Base-by-base conservation (phyloP, 2,888 invertebrate genomes). In the Tanypteryx hageni region DNA sequence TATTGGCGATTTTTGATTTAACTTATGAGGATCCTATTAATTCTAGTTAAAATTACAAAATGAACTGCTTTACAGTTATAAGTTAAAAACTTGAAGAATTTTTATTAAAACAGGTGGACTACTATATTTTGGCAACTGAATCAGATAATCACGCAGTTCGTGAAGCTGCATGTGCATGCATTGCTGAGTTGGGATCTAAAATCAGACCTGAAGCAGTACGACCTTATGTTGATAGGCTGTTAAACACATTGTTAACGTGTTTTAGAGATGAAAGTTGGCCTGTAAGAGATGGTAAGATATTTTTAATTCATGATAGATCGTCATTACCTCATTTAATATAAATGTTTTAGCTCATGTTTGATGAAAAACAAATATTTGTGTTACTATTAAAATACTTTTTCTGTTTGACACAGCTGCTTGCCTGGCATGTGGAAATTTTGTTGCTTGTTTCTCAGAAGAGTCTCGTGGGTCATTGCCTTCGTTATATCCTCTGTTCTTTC, bases 261-360 rank as follows among this genome's bases (percentile, higher is more conserved):
- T 96, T 96, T 94, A 94, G 95, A 93, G 96, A 96, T 94, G 95
- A 96, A 92, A 96, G 95, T 93, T 96, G 96, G 96, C 96, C 96
- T 92, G 96, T 96, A 22, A 94, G 96, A 94, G 96, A 96, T 94
- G 95, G 96, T 96, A 94, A 94, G 94, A 68, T 58, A 18, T 27
- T 44, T 91, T 91, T 44, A 83, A 83, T 14, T 10, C 31, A 14
- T 31, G 16, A 2, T 82, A 31, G 9, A 16, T 31, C 2, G 13
- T 64, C 64, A 16, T 64, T 16, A 64, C 7, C n/a, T 0, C n/a
- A 8, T 22, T 13, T 18, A 61, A 13, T 16, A 7, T 61, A 7
- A 4, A 7, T 61, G 18, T n/a, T 22, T 81, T n/a, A 22, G 2
- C 81, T 81, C 22, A 81, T 22, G 10, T 81, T n/a, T 7, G 9